Evolutionary conservation across 2,888 invertebrate genomes (phyloP).

Genomic region (Tinea trinotella): DNA sequence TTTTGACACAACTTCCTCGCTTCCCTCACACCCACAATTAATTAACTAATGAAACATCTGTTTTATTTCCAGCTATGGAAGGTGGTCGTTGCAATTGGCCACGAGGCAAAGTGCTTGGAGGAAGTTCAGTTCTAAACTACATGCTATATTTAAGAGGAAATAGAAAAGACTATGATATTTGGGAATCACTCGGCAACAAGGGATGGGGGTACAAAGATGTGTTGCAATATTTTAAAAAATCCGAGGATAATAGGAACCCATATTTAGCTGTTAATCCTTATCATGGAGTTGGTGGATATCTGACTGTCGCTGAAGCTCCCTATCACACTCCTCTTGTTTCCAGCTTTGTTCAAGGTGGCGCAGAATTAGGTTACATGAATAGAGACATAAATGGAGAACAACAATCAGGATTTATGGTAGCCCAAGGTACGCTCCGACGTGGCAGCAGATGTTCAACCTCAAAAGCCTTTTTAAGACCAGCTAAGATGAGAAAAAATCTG

Average conservation of each 20-base stretch:
- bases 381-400: constrained; percentile 89
- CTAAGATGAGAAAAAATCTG: constrained; percentile 83
- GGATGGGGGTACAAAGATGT: constrained; percentile 91
- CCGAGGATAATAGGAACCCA: constrained; percentile 91
- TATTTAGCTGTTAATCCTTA: constrained; percentile 85
- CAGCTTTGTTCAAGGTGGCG: constrained; percentile 86
- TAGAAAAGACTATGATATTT: constrained; percentile 88
- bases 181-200: constrained; percentile 89
- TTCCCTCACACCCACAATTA: no score
- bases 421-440: constrained; percentile 83
- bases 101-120: constrained; percentile 92
- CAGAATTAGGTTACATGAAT: constrained; percentile 88
- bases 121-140: constrained; percentile 90
- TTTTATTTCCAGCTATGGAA: constrained; percentile 79
- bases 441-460: constrained; percentile 91
- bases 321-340: constrained; percentile 88
- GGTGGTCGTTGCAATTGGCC: constrained; percentile 92
- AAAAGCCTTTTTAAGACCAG: constrained; percentile 89
- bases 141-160: constrained; percentile 94
- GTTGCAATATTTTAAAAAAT: constrained; percentile 89
- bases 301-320: constrained; percentile 89
- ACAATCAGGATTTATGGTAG: constrained; percentile 91
- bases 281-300: constrained; percentile 84
- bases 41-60: no score
- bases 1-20: no score